Evolutionary conservation across 2,113 vertebrate genomes (phyloP), one percentile per base, ranked within the genome.

Genomic region (Passerina amoena): DNA sequence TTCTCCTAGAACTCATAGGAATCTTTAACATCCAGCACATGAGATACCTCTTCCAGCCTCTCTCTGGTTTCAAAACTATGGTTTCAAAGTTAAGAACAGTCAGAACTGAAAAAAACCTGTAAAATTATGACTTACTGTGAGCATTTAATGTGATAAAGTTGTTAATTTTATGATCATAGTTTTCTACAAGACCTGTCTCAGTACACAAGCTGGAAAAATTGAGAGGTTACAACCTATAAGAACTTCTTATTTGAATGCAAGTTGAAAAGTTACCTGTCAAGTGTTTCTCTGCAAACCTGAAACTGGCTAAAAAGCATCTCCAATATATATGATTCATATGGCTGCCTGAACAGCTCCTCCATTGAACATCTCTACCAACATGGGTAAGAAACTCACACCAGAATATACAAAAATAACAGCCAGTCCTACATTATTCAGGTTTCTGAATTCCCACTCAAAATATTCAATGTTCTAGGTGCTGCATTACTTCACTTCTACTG

Each of bases 361-460:
- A 45, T 0, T 7, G 1, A 61, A 25, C 1, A 6, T 21, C 45
- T 90, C 76, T 48, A 48, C 23, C 47, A 40, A 47, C 0, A 0
- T 16, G 35, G 21, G 14, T 45, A 45, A 54, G 48, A 40, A 75
- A 71, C 18, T 64, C 50, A 13, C 35, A 60, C 21, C 11, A 56
- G 14, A 83, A 47, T 31, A 40, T 2, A 80, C 2, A 57, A 4
- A 57, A 50, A 3, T 22, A 80, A 44, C 61, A 69, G 44, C 27
- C 31, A 59, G 30, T 31, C 77, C 47, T 22, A 64, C 6, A 31
- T 38, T 47, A 45, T 9, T 60, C 63, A 56, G 21, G 22, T 80
- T 91, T 75, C 33, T 68, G 5, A 86, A 80, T 61, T 37, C n/a
- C 37, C 73, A 14, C 15, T 77, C 37, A 56, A 77, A 86, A 84